Conservation (phyloP, 2,888 invertebrate genomes). For the Clepsis dumicolana region DNA sequence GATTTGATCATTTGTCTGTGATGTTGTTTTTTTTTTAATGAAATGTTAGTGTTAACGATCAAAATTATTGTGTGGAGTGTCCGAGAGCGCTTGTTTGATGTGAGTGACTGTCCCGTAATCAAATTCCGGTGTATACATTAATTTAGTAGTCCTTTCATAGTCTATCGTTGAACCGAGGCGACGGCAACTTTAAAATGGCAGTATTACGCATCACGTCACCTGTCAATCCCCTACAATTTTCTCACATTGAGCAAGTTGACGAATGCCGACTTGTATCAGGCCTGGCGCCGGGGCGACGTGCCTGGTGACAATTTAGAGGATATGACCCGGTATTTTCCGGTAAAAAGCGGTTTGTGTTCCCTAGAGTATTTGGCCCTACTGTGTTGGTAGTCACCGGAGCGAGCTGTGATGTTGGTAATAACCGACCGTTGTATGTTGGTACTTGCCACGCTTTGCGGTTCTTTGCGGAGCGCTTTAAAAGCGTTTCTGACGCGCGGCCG, state of each 20-base stretch:
- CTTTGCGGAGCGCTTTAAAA: constrained; percentile 19
- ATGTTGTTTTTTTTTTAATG: constrained; percentile 37
- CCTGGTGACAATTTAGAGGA: neutral
- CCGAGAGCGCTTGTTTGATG: constrained; percentile 28
- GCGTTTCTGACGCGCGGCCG: constrained; percentile 29
- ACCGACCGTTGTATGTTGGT: constrained; percentile 12
- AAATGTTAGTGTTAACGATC: constrained; percentile 38
- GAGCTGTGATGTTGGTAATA: constrained; percentile 37
- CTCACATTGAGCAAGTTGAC: constrained; percentile 39
- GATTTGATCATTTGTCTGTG: constrained; percentile 43
- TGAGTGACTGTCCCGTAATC: constrained; percentile 9
- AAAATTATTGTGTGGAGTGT: constrained; percentile 26
- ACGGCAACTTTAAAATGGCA: constrained; percentile 4
- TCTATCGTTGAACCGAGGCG: neutral
- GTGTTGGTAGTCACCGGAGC: neutral
- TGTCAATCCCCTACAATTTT: constrained; percentile 22
- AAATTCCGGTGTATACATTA: neutral
- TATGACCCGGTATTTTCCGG: neutral
- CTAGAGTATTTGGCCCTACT: neutral
- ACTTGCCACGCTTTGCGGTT: constrained; percentile 7
- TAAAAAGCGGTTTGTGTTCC: neutral
- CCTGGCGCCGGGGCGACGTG: neutral
- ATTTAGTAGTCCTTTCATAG: neutral
- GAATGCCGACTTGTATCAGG: constrained; percentile 6
- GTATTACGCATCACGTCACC: constrained; percentile 33